Evolutionary conservation across 1,140 invertebrate genomes (phyloP).

Genomic region (Belonocnema kinseyi): DNA sequence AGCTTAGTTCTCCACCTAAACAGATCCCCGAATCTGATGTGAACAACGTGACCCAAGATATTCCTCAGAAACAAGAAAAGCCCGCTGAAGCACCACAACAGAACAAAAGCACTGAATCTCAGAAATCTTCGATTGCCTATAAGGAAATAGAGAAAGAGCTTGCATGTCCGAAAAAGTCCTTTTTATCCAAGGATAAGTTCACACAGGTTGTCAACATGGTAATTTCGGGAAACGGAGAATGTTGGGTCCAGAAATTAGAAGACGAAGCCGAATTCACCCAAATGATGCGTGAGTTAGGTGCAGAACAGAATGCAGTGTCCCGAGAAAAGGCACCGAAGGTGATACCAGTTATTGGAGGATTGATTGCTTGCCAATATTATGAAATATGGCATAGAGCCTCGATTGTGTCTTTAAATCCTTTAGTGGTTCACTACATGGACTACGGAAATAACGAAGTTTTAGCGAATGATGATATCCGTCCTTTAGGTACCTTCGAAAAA

Average conservation of each 20-base stretch:
- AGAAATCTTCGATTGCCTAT: not conserved
- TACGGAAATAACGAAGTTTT: slow-evolving; percentile 49
- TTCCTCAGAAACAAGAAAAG: not conserved
- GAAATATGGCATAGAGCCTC: slow-evolving; percentile 58
- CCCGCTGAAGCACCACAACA: not conserved
- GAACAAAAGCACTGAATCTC: not conserved
- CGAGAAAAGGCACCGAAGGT: slow-evolving; percentile 6
- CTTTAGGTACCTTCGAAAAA: slow-evolving; percentile 25
- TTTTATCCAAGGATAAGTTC: slow-evolving; percentile 51
- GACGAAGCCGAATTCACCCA: slow-evolving; percentile 28
- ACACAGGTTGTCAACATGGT: slow-evolving; percentile 38
- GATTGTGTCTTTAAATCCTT: slow-evolving; percentile 47
- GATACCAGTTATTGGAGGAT: slow-evolving; percentile 45
- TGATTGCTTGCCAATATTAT: slow-evolving; percentile 52
- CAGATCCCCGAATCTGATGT: not conserved
- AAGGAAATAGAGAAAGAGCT: slow-evolving; percentile 1
- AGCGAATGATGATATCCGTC: not conserved
- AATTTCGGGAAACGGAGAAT: slow-evolving; percentile 24
- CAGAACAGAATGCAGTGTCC: too few species aligned
- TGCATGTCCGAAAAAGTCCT: not conserved
- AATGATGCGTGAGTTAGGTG: slow-evolving; percentile 46
- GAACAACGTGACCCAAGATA: not conserved
- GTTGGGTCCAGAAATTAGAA: slow-evolving; percentile 52
- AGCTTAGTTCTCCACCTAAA: too few species aligned
- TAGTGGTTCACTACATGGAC: slow-evolving; percentile 56